Conservation (phyloP, 1,140 invertebrate genomes). For the Drosophila ogumai region DNA sequence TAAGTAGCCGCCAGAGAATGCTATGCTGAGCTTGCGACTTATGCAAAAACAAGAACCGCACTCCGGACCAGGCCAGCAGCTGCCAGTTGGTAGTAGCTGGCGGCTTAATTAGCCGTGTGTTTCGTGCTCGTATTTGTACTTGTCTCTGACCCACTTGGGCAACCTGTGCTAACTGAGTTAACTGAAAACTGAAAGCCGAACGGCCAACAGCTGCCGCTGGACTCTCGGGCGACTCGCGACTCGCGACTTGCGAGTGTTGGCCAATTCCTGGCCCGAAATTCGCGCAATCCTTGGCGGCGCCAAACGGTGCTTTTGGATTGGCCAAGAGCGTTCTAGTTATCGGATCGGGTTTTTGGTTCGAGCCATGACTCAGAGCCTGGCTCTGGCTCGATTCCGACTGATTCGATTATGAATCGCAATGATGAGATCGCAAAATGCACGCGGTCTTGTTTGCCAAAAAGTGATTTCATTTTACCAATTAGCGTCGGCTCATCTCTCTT, state of each 20-base stretch:
- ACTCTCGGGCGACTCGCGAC: neutral
- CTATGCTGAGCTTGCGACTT: neutral
- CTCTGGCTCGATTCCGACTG: neutral
- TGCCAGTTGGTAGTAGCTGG: constrained; percentile 13
- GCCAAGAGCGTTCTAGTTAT: constrained; percentile 45
- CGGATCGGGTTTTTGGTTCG: constrained; percentile 28
- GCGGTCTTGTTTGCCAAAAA: constrained; percentile 19
- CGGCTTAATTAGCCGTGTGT: constrained; percentile 37
- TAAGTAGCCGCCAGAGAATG: constrained; percentile 7
- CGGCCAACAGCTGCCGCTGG: neutral
- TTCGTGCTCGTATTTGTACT: constrained; percentile 30
- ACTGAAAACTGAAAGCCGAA: constrained; percentile 1
- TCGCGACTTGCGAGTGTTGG: constrained; percentile 25
- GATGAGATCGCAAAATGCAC: constrained; percentile 7
- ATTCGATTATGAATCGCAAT: neutral
- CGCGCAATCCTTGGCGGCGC: constrained; percentile 31
- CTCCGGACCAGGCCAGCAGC: constrained; percentile 22
- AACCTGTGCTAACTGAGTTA: constrained; percentile 21
- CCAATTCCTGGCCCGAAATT: constrained; percentile 35
- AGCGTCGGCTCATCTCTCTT: constrained; percentile 21
- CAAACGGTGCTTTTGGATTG: constrained; percentile 8
- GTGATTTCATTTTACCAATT: constrained; percentile 49
- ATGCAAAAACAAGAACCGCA: constrained; percentile 29
- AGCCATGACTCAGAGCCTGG: neutral
- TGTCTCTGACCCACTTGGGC: constrained; percentile 48